phyloP scores from a whole-genome alignment of 2,888 invertebrate species.

The Diadromus collaris region DNA sequence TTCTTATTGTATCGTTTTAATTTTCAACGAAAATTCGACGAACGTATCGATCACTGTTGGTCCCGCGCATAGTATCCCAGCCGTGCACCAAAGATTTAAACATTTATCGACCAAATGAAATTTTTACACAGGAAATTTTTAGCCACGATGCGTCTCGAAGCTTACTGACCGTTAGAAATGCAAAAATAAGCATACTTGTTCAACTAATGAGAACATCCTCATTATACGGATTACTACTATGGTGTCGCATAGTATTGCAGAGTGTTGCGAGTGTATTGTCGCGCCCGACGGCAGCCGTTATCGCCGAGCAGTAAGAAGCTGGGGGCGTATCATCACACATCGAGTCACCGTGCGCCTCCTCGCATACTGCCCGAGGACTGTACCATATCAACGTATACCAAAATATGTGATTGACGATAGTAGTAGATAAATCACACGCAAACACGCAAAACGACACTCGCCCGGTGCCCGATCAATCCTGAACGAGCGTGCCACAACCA shows the following conservation, averaged over 20 bases:
- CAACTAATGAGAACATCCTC: no score
- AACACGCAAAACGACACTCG: background rate
- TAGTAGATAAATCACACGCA: constrained; percentile 13
- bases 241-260: background rate
- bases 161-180: background rate
- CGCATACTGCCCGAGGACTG: constrained; percentile 10
- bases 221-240: background rate
- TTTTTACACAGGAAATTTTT: background rate
- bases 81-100: background rate
- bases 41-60: background rate
- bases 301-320: constrained; percentile 21
- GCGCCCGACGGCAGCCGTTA: constrained; percentile 10
- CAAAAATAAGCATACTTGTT: background rate
- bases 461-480: constrained; percentile 53
- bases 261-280: background rate
- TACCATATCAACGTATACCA: constrained; percentile 12
- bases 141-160: background rate
- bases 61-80: background rate
- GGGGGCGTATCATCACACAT: constrained; percentile 46
- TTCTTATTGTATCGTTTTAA: no score
- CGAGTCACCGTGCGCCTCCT: background rate
- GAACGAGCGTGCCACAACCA: background rate
- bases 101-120: background rate
- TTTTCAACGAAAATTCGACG: background rate
- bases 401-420: constrained; percentile 11